Conservation (phyloP, 2,113 vertebrate genomes). For the Pantherophis guttatus region DNA sequence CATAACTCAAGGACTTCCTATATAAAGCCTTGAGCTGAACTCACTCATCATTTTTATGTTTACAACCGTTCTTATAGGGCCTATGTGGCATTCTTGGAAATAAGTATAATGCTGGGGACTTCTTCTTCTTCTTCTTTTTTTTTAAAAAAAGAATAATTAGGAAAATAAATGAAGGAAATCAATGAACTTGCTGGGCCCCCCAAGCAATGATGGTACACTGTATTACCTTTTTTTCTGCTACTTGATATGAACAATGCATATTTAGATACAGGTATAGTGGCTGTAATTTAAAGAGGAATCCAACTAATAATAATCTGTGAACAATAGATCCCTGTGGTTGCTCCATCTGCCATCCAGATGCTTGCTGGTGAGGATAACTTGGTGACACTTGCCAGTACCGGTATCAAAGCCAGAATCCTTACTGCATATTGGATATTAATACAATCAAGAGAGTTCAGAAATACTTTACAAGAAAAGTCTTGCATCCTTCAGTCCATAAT, state of each 20-base stretch:
- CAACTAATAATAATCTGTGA: neutral
- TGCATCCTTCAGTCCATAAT: no score
- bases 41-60: no score
- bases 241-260: neutral
- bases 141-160: neutral
- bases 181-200: no score
- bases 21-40: no score
- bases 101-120: neutral
- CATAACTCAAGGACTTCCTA: no score
- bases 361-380: neutral
- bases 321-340: neutral
- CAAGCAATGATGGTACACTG: neutral
- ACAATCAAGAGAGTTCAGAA: no score
- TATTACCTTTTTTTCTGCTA: neutral
- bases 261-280: no score
- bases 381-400: neutral
- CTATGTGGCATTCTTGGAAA: neutral
- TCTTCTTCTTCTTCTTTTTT: neutral
- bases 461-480: no score
- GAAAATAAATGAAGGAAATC: no score
- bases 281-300: neutral
- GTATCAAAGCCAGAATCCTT: neutral
- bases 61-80: no score
- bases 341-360: neutral
- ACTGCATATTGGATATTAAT: no score